Percentiles rank a stretch among this genome's conserved stretches.
Conservation (phyloP, 2,797 vertebrate genomes). For the Fistularia tabacaria region DNA sequence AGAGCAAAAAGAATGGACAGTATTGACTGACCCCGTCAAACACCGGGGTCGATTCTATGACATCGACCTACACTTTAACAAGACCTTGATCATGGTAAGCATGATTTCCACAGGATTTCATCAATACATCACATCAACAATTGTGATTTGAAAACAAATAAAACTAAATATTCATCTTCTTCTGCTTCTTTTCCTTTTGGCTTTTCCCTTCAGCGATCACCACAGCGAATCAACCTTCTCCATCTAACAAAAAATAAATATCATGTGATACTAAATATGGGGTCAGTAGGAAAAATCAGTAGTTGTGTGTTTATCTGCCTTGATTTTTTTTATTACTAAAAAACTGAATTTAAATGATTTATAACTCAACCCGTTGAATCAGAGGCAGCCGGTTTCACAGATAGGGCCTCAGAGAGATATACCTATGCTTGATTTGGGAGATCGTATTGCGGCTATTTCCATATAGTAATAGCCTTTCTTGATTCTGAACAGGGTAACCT, state of each 20-base stretch:
- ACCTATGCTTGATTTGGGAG: neutral
- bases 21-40: constrained; percentile 64
- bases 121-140: neutral
- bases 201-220: no score
- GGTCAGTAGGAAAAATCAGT: no score
- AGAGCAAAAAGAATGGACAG: constrained; percentile 55
- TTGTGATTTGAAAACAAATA: neutral
- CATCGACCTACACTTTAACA: constrained; percentile 79
- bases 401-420: constrained; percentile 4
- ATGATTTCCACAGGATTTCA: neutral
- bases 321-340: neutral
- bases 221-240: no score
- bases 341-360: no score
- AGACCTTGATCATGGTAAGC: constrained; percentile 83
- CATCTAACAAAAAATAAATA: neutral
- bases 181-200: no score
- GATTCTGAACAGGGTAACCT: neutral
- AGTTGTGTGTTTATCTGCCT: neutral
- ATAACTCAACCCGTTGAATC: constrained; percentile 5
- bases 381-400: neutral
- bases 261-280: no score
- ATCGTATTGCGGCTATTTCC: neutral
- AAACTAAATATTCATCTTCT: no score
- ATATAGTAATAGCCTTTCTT: constrained; percentile 1
- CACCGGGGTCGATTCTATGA: constrained; percentile 81